Conservation (phyloP, 2,888 invertebrate genomes). For the Euproctis similis region DNA sequence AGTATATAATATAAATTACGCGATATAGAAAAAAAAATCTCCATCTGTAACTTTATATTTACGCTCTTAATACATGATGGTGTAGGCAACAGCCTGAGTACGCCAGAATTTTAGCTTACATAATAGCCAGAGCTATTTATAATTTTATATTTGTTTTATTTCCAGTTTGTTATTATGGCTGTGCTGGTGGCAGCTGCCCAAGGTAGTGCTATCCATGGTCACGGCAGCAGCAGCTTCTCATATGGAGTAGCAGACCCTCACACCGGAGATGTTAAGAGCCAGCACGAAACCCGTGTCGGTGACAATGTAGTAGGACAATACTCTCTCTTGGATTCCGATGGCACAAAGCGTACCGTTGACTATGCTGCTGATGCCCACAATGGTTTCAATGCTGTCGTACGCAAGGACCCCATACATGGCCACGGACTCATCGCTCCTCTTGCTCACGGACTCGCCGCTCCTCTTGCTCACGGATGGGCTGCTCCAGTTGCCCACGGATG, state of each 20-base stretch:
- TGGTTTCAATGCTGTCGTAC: slow-evolving; percentile 74
- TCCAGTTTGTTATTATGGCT: slow-evolving; percentile 64
- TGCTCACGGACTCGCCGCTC: slow-evolving; percentile 35
- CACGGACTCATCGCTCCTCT: slow-evolving; percentile 29
- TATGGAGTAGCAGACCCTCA: slow-evolving; percentile 67
- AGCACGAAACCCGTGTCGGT: slow-evolving; percentile 78
- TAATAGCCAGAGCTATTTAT: too few species aligned
- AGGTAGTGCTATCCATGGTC: slow-evolving; percentile 47
- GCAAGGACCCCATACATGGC: slow-evolving; percentile 55
- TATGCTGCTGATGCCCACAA: slow-evolving; percentile 70
- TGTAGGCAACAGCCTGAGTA: too few species aligned
- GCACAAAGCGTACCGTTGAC: slow-evolving; percentile 78
- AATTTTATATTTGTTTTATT: too few species aligned
- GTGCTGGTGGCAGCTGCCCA: slow-evolving; percentile 61
- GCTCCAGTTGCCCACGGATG: slow-evolving; percentile 22
- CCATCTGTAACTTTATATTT: too few species aligned
- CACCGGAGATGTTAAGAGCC: slow-evolving; percentile 71
- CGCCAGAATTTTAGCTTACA: too few species aligned
- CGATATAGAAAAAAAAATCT: too few species aligned
- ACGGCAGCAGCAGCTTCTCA: slow-evolving; percentile 61
- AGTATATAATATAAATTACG: too few species aligned
- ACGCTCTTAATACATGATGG: too few species aligned
- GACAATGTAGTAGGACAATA: slow-evolving; percentile 75
- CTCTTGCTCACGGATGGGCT: slow-evolving; percentile 21
- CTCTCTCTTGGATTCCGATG: slow-evolving; percentile 74